Base-by-base conservation (phyloP, 1,140 invertebrate species). In the Mercenaria mercenaria region DNA sequence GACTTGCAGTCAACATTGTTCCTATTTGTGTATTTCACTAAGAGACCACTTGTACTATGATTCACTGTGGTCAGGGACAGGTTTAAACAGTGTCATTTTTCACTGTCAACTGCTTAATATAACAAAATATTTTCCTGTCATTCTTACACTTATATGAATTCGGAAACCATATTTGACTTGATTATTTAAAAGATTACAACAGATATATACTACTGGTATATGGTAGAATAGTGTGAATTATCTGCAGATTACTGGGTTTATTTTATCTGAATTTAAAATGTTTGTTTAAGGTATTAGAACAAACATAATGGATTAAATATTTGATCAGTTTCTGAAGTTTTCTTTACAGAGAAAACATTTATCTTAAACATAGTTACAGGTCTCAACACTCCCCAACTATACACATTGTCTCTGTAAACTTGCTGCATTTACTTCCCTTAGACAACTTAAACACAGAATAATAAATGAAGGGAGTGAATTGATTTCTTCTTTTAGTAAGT, bases 181-280 rank as follows among this genome's bases (percentile, higher is more conserved):
- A 39, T 41, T 8, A 4, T 67, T 37, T 72, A 72, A 26, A 72
- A 39, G 67, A 39, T 72, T 72, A 72, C 37, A 39, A 3, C 34
- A 8, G 43, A 47, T 47, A 15, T 47, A 47, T 47, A 47, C 15
- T 8, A 8, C 15, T 52, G 6, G 56, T 20, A 56, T 18, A 20
- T 56, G 0, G 29, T 15, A 56, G 29, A 56, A 4, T 23, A 34
- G 32, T 79, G 76, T 52, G 76, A 79, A 79, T 79, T 59, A 79
- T 79, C 47, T 15, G 0, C 1, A 79, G 50, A 79, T 52, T 79
- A 79, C 20, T 47, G 72, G n/a, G 23, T 76, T 76, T 26, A 6
- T 56, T 79, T 79, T 79, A 79, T 79, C 76, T 59, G 4, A 79
- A 56, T 79, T 56, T 79, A 37, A 79, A 59, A 79, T 79, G 47